Percentiles rank a stretch among this genome's conserved stretches.
Conservation (phyloP, 2,113 vertebrate species). For the Heterotis niloticus region DNA sequence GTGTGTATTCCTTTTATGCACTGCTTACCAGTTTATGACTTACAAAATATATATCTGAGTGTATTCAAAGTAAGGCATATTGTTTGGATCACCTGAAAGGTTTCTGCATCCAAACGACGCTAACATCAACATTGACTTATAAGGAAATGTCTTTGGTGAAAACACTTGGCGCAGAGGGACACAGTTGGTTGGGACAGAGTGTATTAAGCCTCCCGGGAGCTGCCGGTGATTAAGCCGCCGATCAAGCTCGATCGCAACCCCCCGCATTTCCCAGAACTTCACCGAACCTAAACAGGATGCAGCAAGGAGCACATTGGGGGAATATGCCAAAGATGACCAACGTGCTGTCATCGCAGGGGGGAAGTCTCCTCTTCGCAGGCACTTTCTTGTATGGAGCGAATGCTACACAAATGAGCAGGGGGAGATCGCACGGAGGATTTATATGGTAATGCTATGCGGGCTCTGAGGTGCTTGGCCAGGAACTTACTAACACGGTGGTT, state of each 20-base stretch:
- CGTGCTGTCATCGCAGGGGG: too few relatives aligned
- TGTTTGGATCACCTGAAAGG: conserved; percentile 44
- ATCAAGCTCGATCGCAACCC: neutral
- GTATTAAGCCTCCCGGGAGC: neutral
- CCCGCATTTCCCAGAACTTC: neutral
- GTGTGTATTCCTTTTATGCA: neutral
- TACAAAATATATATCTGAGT: neutral
- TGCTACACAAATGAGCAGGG: neutral
- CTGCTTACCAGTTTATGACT: neutral
- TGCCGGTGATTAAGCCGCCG: neutral
- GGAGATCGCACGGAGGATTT: neutral
- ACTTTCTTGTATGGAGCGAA: neutral
- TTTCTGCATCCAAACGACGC: conserved; percentile 43
- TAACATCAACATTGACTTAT: conserved; percentile 66
- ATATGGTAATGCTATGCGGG: conserved; percentile 6
- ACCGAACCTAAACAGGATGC: conserved; percentile 11
- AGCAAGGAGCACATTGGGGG: neutral
- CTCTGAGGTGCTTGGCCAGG: neutral
- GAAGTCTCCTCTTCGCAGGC: neutral
- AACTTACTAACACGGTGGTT: too few relatives aligned
- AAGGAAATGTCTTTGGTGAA: conserved; percentile 54
- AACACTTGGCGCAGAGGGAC: conserved; percentile 33
- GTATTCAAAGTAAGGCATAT: conserved; percentile 50
- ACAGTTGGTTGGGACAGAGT: conserved; percentile 35
- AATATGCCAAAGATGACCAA: neutral